Evolutionary conservation across 2,113 vertebrate species (phyloP), one percentile per base, ranked within the genome.

Genomic region (Dasyprocta punctata): DNA sequence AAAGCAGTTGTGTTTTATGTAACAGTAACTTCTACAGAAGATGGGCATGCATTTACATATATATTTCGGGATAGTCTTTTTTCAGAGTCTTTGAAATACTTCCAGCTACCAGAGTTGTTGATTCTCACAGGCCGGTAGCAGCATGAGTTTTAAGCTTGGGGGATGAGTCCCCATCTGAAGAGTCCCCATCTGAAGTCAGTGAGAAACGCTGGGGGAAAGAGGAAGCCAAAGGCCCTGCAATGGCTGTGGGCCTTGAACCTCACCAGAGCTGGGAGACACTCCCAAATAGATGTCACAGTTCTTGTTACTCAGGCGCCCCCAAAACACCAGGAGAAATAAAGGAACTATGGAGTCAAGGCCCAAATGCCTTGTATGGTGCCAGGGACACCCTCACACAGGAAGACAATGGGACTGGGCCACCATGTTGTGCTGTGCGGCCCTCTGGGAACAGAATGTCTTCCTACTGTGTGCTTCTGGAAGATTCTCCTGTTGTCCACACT

Each of bases 61-160:
- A 14, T 54, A 85, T 93, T 82, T 96, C 17, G 56, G 63, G 38
- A 85, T 65, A 63, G 36, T 6, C 54, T 86, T 96, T 81, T 63
- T 95, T 90, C 33, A 49, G 52, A 73, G 54, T 4, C 36, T 95
- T 91, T 73, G 71, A 86, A 93, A 89, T 80, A 67, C 54, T 82
- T 82, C 49, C 36, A 38, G 16, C 24, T n/a, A 17, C 60, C 44
- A 52, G 89, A 86, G 30, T 7, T 71, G 28, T 13, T 54, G 63
- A 41, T 65, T 86, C 56, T 77, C 26, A 30, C 28, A 89, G n/a
- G 52, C n/a, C 16, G 7, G 3, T 30, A 60, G 20, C 20, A 88
- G 49, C 10, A 0, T 86, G 60, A 54, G 52, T 69, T 81, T 73
- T 69, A 65, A 69, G 22, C 19, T 69, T 80, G 44, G 86, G 22